Base-by-base conservation (phyloP, 2,797 vertebrate genomes). In the Tragelaphus eurycerus region DNA sequence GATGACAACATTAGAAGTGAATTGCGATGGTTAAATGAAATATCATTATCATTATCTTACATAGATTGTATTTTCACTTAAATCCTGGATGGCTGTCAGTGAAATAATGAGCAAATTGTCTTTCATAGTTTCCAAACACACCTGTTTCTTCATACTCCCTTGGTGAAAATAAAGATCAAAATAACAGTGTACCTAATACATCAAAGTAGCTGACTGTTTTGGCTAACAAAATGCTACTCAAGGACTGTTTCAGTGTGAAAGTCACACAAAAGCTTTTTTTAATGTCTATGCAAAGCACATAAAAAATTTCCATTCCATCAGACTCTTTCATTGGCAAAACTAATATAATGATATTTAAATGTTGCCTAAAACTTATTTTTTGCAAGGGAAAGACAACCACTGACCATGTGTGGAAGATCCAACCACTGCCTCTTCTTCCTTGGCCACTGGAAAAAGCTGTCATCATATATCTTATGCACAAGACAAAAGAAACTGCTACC, bases 71-170 rank as follows among this genome's bases (percentile, higher is more conserved):
- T 92, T 71, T 87, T 89, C 62, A 89, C 2, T 95, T 67, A 82
- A 93, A 95, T 83, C 16, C 48, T 89, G 6, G 17, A 67, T 3
- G 21, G 76, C 50, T 88, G 6, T 88, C 54, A 59, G 55, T 86
- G 57, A 96, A 96, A 95, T 87, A 95, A 83, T 17, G 50, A 87
- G 76, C 7, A 96, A 60, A 93, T 3, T 27, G 7, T 59, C 48
- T 60, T 92, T 78, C 86, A n/a, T 55, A 25, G 74, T 93, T 95
- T 60, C 87, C 60, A 60, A 95, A 91, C 48, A 97, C 7, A 94
- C 23, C 19, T 85, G 23, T 43, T 94, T 89, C 89, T 98, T 62
- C 31, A 91, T 10, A 92, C 12, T 90, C 23, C 21, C 54, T 94
- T 84, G 4, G 27, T 48, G 23, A 50, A 78, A 38, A 78, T n/a